Evolutionary conservation across 2,113 vertebrate genomes (phyloP).

Genomic region (Larimichthys polyactis): DNA sequence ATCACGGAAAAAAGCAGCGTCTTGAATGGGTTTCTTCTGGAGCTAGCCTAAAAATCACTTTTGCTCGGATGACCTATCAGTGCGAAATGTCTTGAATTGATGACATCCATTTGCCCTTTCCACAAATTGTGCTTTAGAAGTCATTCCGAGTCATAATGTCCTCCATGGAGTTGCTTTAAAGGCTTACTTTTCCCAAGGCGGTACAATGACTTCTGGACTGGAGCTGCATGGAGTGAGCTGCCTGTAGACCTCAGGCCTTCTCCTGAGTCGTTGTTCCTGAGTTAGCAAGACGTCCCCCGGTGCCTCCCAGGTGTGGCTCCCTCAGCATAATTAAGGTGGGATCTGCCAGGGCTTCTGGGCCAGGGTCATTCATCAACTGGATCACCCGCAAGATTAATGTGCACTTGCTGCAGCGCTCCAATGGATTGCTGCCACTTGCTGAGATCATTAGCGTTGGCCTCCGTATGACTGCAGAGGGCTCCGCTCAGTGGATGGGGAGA

Average conservation of each 20-base stretch:
- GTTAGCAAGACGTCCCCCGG: conserved; percentile 68
- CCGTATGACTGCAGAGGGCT: conserved; percentile 75
- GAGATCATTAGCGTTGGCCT: conserved; percentile 86
- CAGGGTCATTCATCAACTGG: conserved; percentile 84
- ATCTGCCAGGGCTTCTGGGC: conserved; percentile 82
- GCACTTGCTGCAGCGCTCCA: conserved; percentile 79
- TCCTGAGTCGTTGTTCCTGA: conserved; percentile 71
- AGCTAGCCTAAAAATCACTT: conserved; percentile 55
- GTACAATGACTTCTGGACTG: conserved; percentile 18
- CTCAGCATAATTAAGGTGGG: conserved; percentile 86
- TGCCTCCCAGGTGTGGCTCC: conserved; percentile 80
- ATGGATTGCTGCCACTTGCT: conserved; percentile 88
- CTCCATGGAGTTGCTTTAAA: conserved; percentile 49
- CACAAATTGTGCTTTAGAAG: conserved; percentile 59
- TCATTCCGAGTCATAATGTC: conserved; percentile 46
- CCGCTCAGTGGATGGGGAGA: conserved; percentile 71
- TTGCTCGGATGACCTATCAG: conserved; percentile 64
- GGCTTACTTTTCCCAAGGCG: conserved; percentile 43
- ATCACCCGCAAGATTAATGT: conserved; percentile 86
- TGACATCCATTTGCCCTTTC: conserved; percentile 72
- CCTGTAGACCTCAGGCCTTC: conserved; percentile 55
- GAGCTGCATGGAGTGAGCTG: conserved; percentile 40
- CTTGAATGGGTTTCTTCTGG: conserved; percentile 60
- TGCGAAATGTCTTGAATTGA: conserved; percentile 61
- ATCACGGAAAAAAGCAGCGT: conserved; percentile 47